Percentiles rank a stretch among this genome's conserved stretches.
These are phyloP conservation scores for Drosophila oshimai DNA, from an alignment of 1,140 invertebrate genomes.

Conservation along the genomic window DNA sequence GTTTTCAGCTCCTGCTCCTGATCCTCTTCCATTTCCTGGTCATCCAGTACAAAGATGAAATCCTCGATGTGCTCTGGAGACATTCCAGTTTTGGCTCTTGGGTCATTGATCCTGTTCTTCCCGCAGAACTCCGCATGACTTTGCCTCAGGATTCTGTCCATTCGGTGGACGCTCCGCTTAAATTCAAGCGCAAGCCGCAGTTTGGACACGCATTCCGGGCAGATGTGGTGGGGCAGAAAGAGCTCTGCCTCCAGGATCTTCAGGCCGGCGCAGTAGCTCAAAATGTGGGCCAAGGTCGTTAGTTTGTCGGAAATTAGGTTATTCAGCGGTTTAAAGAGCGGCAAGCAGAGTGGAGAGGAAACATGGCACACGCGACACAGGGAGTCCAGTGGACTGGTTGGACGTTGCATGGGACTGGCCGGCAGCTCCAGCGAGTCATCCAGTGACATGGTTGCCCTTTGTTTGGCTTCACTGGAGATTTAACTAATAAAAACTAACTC, in stretches of 20 bases:
- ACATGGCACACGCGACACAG: slow-evolving; percentile 55
- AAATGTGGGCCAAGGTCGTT: slow-evolving; percentile 41
- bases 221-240: slow-evolving; percentile 51
- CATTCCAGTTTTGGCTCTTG: too few relatives aligned
- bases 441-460: neutral
- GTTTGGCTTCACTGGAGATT: neutral
- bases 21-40: neutral
- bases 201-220: slow-evolving; percentile 12
- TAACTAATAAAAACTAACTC: neutral
- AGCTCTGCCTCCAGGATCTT: slow-evolving; percentile 39
- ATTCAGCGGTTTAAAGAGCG: slow-evolving; percentile 24
- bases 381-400: too few relatives aligned
- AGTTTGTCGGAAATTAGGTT: slow-evolving; percentile 28
- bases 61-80: neutral
- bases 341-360: slow-evolving; percentile 1
- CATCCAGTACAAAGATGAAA: slow-evolving; percentile 21
- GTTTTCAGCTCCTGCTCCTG: neutral
- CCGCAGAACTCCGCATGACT: neutral
- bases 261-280: slow-evolving; percentile 50
- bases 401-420: fast-evolving
- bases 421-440: neutral
- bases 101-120: too few relatives aligned
- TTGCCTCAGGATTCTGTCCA: slow-evolving; percentile 25
- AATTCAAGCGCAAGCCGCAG: slow-evolving; percentile 26
- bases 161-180: slow-evolving; percentile 15